A percentile compares a stretch with the other conserved stretches of the same genome.
These are phyloP conservation scores for Clytia hemisphaerica DNA, from an alignment of 30 jellyfish, hydroid and myxozoan genomes.

Conservation along the genomic window DNA sequence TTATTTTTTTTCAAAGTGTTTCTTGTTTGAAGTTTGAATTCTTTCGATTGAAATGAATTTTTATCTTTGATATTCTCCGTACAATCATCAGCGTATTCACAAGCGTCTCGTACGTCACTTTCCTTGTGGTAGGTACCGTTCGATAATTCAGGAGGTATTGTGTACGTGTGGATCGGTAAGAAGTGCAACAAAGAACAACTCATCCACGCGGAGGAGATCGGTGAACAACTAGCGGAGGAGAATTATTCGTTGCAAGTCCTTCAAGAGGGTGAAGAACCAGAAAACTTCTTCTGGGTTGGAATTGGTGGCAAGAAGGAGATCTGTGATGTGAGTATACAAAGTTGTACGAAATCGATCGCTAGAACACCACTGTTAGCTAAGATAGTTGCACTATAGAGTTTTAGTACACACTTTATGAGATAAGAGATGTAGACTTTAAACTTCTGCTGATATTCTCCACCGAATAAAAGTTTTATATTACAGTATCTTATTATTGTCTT, in stretches of 20 bases:
- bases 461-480: neutral
- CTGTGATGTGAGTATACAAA: too few relatives aligned
- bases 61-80: too few relatives aligned
- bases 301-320: slow-evolving; percentile 94
- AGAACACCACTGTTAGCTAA: too few relatives aligned
- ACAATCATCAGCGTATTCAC: neutral
- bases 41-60: neutral
- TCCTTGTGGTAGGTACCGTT: slow-evolving; percentile 43
- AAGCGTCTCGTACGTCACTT: slow-evolving; percentile 13
- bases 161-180: slow-evolving; percentile 99
- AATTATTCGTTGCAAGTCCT: slow-evolving; percentile 88
- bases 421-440: too few relatives aligned
- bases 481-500: neutral
- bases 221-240: slow-evolving; percentile 83
- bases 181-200: slow-evolving; percentile 48
- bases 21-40: neutral
- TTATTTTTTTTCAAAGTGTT: too few relatives aligned
- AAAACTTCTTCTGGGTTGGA: slow-evolving; percentile 96
- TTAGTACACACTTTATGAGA: too few relatives aligned
- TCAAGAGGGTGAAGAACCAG: slow-evolving; percentile 98
- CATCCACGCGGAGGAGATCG: slow-evolving; percentile 88
- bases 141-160: slow-evolving; percentile 89
- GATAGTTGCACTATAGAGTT: too few relatives aligned
- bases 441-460: too few relatives aligned
- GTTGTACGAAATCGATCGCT: too few relatives aligned